Conservation (phyloP, 1,140 invertebrate species). For the Papilio dardanus region DNA sequence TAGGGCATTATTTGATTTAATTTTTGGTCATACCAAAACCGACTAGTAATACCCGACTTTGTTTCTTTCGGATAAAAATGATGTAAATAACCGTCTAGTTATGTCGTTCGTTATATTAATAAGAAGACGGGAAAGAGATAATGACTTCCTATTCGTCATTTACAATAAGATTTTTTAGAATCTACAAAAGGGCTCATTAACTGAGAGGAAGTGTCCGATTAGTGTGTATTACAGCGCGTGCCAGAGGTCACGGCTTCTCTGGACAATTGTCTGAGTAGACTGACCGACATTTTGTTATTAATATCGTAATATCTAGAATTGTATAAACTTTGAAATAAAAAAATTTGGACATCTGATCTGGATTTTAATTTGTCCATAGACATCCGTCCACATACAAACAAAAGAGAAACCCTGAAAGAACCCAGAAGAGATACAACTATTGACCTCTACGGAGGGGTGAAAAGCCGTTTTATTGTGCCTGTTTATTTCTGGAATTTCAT, state of each 20-base stretch:
- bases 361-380: no score
- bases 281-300: constrained; percentile 23
- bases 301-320: background rate
- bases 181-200: constrained; percentile 42
- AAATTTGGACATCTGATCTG: no score
- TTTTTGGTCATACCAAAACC: background rate
- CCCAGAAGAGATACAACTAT: no score
- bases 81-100: background rate
- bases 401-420: no score
- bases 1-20: background rate
- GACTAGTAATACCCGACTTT: no score
- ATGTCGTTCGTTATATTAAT: background rate
- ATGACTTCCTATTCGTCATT: constrained; percentile 4
- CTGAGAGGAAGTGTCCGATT: constrained; percentile 58
- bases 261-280: constrained; percentile 40
- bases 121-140: background rate
- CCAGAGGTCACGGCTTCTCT: constrained; percentile 57
- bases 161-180: constrained; percentile 5
- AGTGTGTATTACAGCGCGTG: constrained; percentile 52
- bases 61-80: background rate
- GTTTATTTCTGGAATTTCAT: no score
- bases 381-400: no score
- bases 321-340: no score
- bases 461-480: no score
- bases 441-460: no score